These are phyloP conservation scores for Oxyscelio sp. DNA, from an alignment of 2,888 invertebrate genomes.

Conservation along the genomic window DNA sequence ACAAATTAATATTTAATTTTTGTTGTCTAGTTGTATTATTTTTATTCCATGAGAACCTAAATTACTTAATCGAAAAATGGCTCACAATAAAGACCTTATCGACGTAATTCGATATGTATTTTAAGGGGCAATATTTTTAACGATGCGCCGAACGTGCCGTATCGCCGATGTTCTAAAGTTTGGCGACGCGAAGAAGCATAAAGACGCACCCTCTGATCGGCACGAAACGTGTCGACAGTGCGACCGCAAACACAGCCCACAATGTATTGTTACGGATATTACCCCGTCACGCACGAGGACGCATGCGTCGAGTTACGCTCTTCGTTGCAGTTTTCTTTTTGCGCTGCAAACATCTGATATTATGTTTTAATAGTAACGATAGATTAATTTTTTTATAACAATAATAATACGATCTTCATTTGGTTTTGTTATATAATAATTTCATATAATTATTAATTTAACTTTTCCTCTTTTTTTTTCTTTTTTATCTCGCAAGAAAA, in stretches of 20 bases:
- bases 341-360: slow-evolving; percentile 7
- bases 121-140: slow-evolving; percentile 64
- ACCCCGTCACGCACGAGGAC: slow-evolving; percentile 64
- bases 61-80: slow-evolving; percentile 57
- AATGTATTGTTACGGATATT: slow-evolving; percentile 65
- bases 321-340: slow-evolving; percentile 49
- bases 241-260: slow-evolving; percentile 70
- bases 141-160: slow-evolving; percentile 68
- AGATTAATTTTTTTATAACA: no score
- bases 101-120: slow-evolving; percentile 49
- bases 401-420: no score
- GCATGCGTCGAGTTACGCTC: slow-evolving; percentile 52
- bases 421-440: no score
- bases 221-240: slow-evolving; percentile 71
- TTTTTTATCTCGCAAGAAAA: no score
- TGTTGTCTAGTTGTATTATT: no score
- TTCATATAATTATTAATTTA: no score
- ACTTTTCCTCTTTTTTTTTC: no score
- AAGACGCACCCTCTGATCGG: slow-evolving; percentile 68
- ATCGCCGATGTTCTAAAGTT: slow-evolving; percentile 66
- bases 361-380: slow-evolving; percentile 48
- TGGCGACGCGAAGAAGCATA: slow-evolving; percentile 67
- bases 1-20: no score
- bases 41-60: slow-evolving; percentile 13
- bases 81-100: slow-evolving; percentile 58